A percentile compares a stretch with the other conserved stretches of the same genome.
Conservation (phyloP, 64 coral and sea anemone species). For the Orbicella faveolata region DNA sequence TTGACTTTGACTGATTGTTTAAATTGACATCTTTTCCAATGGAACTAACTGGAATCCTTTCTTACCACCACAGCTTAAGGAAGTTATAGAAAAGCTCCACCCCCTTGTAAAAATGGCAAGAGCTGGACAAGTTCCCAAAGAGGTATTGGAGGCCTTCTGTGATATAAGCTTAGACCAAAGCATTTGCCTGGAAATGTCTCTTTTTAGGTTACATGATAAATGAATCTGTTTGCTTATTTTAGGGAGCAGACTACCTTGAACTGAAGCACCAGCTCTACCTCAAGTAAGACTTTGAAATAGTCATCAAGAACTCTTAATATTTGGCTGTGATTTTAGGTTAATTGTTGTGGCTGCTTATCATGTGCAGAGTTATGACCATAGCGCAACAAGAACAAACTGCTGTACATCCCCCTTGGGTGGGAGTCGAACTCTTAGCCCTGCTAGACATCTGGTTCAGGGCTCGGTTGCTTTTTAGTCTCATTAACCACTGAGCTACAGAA, state of each 20-base stretch:
- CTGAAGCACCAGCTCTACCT: conserved; percentile 87
- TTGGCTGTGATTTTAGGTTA: too few species aligned
- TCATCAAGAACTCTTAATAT: not conserved
- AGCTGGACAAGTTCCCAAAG: conserved; percentile 66
- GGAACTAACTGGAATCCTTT: not conserved
- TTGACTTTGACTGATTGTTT: too few species aligned
- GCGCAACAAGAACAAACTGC: too few species aligned
- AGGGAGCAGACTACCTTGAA: conserved; percentile 92
- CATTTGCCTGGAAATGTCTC: not conserved
- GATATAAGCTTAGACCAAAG: not conserved
- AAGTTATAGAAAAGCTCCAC: conserved; percentile 47
- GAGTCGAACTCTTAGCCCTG: too few species aligned
- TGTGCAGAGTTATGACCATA: too few species aligned
- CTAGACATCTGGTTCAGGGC: too few species aligned
- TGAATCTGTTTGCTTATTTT: not conserved
- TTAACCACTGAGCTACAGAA: too few species aligned
- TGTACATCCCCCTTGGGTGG: too few species aligned
- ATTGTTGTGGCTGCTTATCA: too few species aligned
- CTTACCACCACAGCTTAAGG: conserved; percentile 58
- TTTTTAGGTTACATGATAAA: not conserved
- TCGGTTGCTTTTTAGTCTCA: too few species aligned
- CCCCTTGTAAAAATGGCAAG: conserved; percentile 81
- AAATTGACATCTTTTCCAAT: not conserved
- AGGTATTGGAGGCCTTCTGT: conserved; percentile 50
- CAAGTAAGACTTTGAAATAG: conserved; percentile 60